These are phyloP conservation scores for Chunga burmeisteri DNA, from an alignment of 2,113 vertebrate genomes.

Conservation along the genomic window DNA sequence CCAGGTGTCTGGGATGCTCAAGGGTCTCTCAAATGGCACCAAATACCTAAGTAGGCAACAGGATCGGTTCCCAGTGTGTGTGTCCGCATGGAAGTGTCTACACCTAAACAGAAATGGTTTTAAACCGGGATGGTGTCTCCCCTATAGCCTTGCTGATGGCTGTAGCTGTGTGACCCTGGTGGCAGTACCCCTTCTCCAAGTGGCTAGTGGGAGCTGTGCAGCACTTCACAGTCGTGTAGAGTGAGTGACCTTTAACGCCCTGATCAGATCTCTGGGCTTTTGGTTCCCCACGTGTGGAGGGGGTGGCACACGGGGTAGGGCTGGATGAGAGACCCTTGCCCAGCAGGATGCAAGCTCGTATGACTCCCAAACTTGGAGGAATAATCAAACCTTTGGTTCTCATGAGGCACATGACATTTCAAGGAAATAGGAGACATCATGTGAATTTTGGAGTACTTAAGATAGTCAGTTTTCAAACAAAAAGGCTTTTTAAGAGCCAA, in stretches of 20 bases:
- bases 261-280: not conserved
- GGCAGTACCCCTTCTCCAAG: not conserved
- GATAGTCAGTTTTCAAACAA: slow-evolving; percentile 27
- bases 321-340: not conserved
- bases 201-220: accelerated
- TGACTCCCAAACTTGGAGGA: not conserved
- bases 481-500: slow-evolving; percentile 27
- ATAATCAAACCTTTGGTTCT: not conserved
- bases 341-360: not conserved
- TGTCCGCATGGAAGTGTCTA: not conserved
- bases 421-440: slow-evolving; percentile 38
- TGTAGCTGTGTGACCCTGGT: not conserved
- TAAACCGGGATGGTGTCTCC: not conserved
- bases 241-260: not conserved
- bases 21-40: not conserved
- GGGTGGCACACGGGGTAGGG: not conserved
- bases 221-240: not conserved
- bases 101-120: not conserved
- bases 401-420: slow-evolving; percentile 13
- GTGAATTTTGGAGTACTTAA: slow-evolving; percentile 1
- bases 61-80: not conserved
- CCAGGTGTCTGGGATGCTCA: not conserved
- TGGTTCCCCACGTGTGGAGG: not conserved
- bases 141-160: not conserved
- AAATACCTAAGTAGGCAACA: not conserved